Conservation (phyloP, 1,140 invertebrate genomes). For the Neodiprion virginianus region DNA sequence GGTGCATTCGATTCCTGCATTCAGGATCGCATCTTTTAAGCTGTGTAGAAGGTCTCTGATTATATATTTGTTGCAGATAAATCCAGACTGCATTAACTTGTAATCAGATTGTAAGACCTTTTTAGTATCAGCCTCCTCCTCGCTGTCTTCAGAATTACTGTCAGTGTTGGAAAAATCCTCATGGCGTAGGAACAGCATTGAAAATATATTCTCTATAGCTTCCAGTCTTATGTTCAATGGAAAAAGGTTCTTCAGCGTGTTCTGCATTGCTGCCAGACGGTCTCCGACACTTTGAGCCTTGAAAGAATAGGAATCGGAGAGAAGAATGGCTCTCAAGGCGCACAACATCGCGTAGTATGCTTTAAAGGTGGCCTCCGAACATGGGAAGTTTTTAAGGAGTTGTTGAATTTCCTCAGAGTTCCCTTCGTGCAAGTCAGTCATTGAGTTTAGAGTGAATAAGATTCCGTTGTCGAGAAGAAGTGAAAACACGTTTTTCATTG, state of each 20-base stretch:
- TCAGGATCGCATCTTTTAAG: slow-evolving; percentile 35
- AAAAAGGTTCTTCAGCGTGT: slow-evolving; percentile 33
- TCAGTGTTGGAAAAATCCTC: slow-evolving; percentile 40
- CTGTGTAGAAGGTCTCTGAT: slow-evolving; percentile 40
- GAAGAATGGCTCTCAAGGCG: slow-evolving; percentile 44
- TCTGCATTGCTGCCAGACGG: slow-evolving; percentile 36
- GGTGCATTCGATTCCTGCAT: slow-evolving; percentile 28
- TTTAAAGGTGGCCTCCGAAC: slow-evolving; percentile 35
- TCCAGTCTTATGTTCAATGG: slow-evolving; percentile 42
- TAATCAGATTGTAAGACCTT: not conserved
- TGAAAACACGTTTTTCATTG: slow-evolving; percentile 37
- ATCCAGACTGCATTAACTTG: slow-evolving; percentile 31
- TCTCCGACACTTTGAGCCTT: slow-evolving; percentile 28
- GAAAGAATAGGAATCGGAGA: slow-evolving; percentile 37
- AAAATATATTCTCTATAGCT: slow-evolving; percentile 49
- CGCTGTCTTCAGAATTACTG: slow-evolving; percentile 27
- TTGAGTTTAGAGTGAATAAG: slow-evolving; percentile 42
- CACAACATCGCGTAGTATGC: slow-evolving; percentile 43
- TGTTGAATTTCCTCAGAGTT: slow-evolving; percentile 34
- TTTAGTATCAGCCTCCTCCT: slow-evolving; percentile 31
- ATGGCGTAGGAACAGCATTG: slow-evolving; percentile 47
- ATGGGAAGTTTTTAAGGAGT: slow-evolving; percentile 33
- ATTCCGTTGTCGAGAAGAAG: slow-evolving; percentile 37
- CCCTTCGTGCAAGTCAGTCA: slow-evolving; percentile 44
- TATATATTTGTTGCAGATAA: slow-evolving; percentile 49